Percentiles rank a stretch among this genome's conserved stretches.
Evolutionary conservation across 1,140 invertebrate genomes (phyloP).

Genomic region (Drosophila pseudoananassae): DNA sequence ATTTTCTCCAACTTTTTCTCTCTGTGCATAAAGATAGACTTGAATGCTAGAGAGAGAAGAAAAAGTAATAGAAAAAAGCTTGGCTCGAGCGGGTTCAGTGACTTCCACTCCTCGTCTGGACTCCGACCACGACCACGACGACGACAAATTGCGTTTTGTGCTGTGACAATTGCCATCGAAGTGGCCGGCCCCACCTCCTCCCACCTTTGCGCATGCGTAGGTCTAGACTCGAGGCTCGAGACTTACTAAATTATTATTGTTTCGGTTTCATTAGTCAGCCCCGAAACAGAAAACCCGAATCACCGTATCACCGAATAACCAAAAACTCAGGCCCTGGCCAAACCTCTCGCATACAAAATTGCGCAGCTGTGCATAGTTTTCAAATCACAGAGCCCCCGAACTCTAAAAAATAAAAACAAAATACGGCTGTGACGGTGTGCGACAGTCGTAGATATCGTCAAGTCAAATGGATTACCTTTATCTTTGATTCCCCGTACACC

Average conservation of each 20-base stretch:
- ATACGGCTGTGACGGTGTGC: slow-evolving; percentile 41
- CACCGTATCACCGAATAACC: not conserved
- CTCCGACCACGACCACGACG: slow-evolving; percentile 9
- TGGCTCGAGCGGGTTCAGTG: slow-evolving; percentile 63
- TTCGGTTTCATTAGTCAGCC: slow-evolving; percentile 79
- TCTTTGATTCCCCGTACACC: slow-evolving; percentile 34
- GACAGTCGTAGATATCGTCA: slow-evolving; percentile 76
- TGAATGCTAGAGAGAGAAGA: not conserved
- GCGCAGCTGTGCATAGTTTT: slow-evolving; percentile 77
- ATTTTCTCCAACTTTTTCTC: not conserved
- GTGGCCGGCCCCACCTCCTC: slow-evolving; percentile 15
- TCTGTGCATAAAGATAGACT: slow-evolving; percentile 4
- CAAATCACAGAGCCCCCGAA: slow-evolving; percentile 28
- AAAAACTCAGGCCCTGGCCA: slow-evolving; percentile 15
- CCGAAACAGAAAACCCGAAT: slow-evolving; percentile 28
- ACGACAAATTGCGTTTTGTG: slow-evolving; percentile 57
- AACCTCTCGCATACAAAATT: slow-evolving; percentile 42
- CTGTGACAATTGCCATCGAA: slow-evolving; percentile 75
- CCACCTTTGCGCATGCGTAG: slow-evolving; percentile 71
- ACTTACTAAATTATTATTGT: slow-evolving; percentile 79
- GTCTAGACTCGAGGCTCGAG: slow-evolving; percentile 45
- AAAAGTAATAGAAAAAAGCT: slow-evolving; percentile 43
- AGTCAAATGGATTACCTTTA: slow-evolving; percentile 80
- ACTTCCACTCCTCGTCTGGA: slow-evolving; percentile 50
- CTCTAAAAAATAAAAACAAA: slow-evolving; percentile 7